Base-by-base conservation (phyloP, 64 coral and sea anemone genomes). In the Montipora cactus region DNA sequence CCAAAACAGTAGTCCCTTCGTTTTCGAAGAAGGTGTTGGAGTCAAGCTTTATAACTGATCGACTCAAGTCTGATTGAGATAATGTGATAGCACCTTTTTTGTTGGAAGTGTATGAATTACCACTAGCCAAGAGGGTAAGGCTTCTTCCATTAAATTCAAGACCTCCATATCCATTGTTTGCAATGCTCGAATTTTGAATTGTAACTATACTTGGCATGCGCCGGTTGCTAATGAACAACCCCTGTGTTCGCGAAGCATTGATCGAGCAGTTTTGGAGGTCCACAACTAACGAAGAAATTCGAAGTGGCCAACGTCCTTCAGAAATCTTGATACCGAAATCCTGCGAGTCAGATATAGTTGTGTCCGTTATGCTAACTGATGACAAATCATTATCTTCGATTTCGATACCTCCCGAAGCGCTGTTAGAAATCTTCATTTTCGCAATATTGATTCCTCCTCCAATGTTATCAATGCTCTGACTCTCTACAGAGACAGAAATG, bases 101-200 rank as follows among this genome's bases (percentile, higher is more conserved):
- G 62, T 95, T 95, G 15, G 15, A 91, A 4, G 89, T 74, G 16
- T 91, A 80, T 58, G 73, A 58, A 75, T 50, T 92, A 4, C 55
- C 55, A 19, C 1, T 49, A 1, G 88, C 76, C 19, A 87, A 87
- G 6, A 95, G n/a, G 3, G 9, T 75, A 0, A 77, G 15, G 0
- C 44, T 2, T 81, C 79, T 91, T 10, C 90, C 89, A 50, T 80
- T 10, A 14, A 92, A 80, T 45, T 15, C 12, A 3, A 95, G 5
- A 22, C 80, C 89, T 13, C 44, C 61, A 19, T 88, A 62, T 11
- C 69, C 90, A 59, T 85, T 92, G 53, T 67, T 18, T 28, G 76
- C 80, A 21, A 95, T 55, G 7, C 58, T 95, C 16, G 89, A 92
- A 55, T 95, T 92, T 8, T 81, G 7, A 22, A 95, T 95, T 16